Evolutionary conservation across 2,113 vertebrate genomes (phyloP), one percentile per base, ranked within the genome.

Genomic region (Callospermophilus lateralis): DNA sequence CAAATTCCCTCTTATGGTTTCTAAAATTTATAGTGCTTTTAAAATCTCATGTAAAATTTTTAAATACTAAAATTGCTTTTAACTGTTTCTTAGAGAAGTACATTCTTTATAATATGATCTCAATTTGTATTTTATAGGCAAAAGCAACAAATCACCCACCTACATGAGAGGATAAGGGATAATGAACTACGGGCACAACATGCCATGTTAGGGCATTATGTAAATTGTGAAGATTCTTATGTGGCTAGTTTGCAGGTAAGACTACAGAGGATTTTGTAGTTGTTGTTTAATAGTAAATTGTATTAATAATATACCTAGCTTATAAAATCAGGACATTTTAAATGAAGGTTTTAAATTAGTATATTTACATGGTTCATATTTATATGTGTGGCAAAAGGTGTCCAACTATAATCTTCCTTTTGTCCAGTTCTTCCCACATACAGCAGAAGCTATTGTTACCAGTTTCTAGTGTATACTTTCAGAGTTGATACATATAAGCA

Each of bases 81-180:
- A 80, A 39, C 8, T 65, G 2, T 91, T 16, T 84, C 16, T 88
- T 84, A 72, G 48, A 93, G 94, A 89, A 91, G 7, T 86, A n/a
- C 84, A 65, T 94, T 78, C 73, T 79, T 84, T 68, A 86, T 84
- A 96, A 94, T 93, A 34, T 96, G 32, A 97, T 70, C 37, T 98
- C 2, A 68, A 84, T 78, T 97, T 93, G 70, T 97, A n/a, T 97
- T 77, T 99, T 98, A 68, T 98, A 99, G 99, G 94, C 99, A 99
- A 97, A 99, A 99, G 98, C 99, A 99, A 96, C 99, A 99, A 98
- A 99, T 99, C 93, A 98, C 99, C 89, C 99, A 98, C 93, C 98
- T 99, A 9, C 99, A 99, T n/a, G 99, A 99, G 67, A 99, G 99
- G 96, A 99, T 99, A 98, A 98, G 99, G 93, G 99, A 99, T 97